A percentile compares a stretch with the other conserved stretches of the same genome.
These are phyloP conservation scores for Lonchura striata DNA, from an alignment of 2,113 vertebrate species.

Conservation along the genomic window DNA sequence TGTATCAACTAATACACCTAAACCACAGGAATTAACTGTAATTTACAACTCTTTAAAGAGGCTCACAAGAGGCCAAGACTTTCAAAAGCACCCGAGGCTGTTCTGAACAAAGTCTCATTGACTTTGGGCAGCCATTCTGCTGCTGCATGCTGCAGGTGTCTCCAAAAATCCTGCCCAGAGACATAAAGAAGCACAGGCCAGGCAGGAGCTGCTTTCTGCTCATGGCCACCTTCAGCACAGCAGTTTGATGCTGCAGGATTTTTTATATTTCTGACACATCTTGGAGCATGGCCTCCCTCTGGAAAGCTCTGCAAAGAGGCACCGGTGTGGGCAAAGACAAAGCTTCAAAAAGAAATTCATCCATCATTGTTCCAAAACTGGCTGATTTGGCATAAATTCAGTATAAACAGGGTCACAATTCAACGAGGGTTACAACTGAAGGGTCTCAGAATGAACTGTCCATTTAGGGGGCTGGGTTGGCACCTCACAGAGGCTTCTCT, in stretches of 20 bases:
- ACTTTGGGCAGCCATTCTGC: neutral
- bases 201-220: neutral
- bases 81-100: neutral
- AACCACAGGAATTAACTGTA: neutral
- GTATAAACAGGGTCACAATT: neutral
- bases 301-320: neutral
- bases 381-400: neutral
- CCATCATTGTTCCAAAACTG: neutral
- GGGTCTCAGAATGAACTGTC: neutral
- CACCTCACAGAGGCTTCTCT: neutral
- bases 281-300: neutral
- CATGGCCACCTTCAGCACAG: neutral
- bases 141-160: neutral
- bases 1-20: neutral
- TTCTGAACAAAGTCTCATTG: constrained; percentile 1
- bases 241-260: neutral
- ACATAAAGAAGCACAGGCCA: accelerated
- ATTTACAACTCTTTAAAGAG: constrained; percentile 31
- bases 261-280: neutral
- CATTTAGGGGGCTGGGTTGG: neutral
- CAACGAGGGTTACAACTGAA: neutral
- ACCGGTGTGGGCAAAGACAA: neutral
- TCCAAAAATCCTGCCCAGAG: neutral
- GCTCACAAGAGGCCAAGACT: neutral
- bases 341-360: neutral